Percentiles rank a stretch among this genome's conserved stretches.
Evolutionary conservation across 2,113 vertebrate species (phyloP).

Genomic region (Archilochus colubris): DNA sequence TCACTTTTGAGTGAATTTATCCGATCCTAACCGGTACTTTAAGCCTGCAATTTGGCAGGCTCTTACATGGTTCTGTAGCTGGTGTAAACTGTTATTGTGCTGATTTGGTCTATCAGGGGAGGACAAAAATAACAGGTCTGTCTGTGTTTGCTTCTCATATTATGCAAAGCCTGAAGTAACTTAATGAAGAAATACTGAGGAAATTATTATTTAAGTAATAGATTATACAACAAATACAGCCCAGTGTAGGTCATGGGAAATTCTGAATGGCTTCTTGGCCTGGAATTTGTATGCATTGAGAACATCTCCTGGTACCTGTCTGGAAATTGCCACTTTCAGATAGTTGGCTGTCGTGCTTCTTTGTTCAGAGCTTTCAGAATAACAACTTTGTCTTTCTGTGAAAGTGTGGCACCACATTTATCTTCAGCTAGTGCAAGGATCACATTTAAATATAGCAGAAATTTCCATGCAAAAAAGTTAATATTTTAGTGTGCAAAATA

Average conservation of each 20-base stretch:
- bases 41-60: not conserved
- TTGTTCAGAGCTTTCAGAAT: slow-evolving; percentile 25
- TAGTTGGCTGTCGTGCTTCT: not conserved
- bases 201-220: not conserved
- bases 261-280: not conserved
- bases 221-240: not conserved
- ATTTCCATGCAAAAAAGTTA: slow-evolving; percentile 31
- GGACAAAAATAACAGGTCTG: not conserved
- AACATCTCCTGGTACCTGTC: not conserved
- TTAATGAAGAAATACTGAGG: not conserved
- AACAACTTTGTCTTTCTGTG: not conserved
- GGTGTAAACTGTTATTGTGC: not conserved
- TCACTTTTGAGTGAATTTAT: not conserved
- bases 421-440: slow-evolving; percentile 1
- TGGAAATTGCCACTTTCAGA: slow-evolving; percentile 10
- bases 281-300: not conserved
- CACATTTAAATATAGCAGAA: slow-evolving; percentile 50
- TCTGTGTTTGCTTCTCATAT: not conserved
- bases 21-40: not conserved
- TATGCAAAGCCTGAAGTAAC: not conserved
- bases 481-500: slow-evolving; percentile 42
- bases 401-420: not conserved
- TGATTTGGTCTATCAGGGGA: not conserved
- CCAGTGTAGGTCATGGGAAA: not conserved
- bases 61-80: not conserved